Percentiles rank a stretch among this genome's conserved stretches.
Evolutionary conservation across 2,113 vertebrate species (phyloP).

Genomic region (Rhegmatorhina hoffmannsi): DNA sequence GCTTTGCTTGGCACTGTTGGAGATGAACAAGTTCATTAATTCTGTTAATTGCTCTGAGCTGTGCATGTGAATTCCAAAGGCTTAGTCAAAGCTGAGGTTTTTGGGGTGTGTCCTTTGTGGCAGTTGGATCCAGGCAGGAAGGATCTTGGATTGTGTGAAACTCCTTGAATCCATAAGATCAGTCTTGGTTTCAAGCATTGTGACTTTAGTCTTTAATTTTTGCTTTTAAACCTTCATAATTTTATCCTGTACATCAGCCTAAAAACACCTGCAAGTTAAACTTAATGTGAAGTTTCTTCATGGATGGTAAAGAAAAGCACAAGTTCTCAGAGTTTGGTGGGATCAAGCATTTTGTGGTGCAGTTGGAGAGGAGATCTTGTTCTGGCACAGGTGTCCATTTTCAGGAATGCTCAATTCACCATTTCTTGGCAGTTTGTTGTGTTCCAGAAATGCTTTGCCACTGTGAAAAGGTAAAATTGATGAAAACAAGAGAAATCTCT

Average conservation of each 20-base stretch:
- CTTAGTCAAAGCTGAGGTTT: not conserved
- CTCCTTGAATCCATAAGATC: fast-evolving
- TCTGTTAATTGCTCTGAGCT: not conserved
- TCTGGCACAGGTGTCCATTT: not conserved
- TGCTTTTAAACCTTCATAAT: not conserved
- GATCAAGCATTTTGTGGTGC: not conserved
- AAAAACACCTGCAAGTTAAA: not conserved
- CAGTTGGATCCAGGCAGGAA: not conserved
- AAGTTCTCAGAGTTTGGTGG: not conserved
- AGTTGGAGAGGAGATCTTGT: not conserved
- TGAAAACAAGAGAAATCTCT: not conserved
- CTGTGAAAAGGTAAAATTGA: not conserved
- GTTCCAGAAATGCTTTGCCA: not conserved
- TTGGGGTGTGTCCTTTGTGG: too few relatives aligned
- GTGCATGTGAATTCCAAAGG: not conserved
- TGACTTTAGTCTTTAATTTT: not conserved
- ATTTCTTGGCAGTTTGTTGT: not conserved
- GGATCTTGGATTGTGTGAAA: not conserved
- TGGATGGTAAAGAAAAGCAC: not conserved
- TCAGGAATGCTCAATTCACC: not conserved
- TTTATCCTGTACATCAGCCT: not conserved
- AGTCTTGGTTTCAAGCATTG: not conserved
- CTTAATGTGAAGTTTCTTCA: not conserved
- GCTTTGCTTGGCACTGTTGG: not conserved
- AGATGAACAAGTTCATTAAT: not conserved